Conservation (phyloP, 2,797 vertebrate genomes). For the Sebastes aleutianus region DNA sequence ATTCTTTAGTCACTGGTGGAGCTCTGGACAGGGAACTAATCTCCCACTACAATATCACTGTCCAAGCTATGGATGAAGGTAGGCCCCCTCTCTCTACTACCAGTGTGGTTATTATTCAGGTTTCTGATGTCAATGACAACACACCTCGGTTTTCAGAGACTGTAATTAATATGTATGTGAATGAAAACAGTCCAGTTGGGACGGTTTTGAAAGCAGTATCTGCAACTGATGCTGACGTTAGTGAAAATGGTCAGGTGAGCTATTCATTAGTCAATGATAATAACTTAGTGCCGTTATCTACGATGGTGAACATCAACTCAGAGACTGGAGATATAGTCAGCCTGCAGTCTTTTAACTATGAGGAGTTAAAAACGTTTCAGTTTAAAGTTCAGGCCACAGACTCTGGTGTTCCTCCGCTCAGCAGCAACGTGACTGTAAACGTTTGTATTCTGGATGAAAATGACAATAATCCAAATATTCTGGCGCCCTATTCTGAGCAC, state of each 20-base stretch:
- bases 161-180: slow-evolving; percentile 38
- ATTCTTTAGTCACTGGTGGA: slow-evolving; percentile 50
- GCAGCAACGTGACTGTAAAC: slow-evolving; percentile 67
- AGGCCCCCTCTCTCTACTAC: slow-evolving; percentile 46
- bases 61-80: slow-evolving; percentile 59
- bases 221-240: slow-evolving; percentile 29
- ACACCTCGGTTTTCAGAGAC: slow-evolving; percentile 63
- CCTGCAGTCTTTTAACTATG: too few species aligned
- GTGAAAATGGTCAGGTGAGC: slow-evolving; percentile 60
- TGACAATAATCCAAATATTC: slow-evolving; percentile 57
- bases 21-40: slow-evolving; percentile 57
- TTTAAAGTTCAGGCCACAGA: too few species aligned
- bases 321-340: too few species aligned
- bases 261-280: slow-evolving; percentile 19
- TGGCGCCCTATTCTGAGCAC: not conserved
- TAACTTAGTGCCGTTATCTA: not conserved
- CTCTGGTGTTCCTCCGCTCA: too few species aligned
- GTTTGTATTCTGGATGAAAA: slow-evolving; percentile 75
- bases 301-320: slow-evolving; percentile 29
- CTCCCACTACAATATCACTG: slow-evolving; percentile 48
- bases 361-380: too few species aligned
- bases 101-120: slow-evolving; percentile 49
- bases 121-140: slow-evolving; percentile 81
- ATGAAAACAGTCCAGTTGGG: slow-evolving; percentile 57
- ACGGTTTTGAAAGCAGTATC: slow-evolving; percentile 29